Percentiles rank a stretch among this genome's conserved stretches.
Conservation (phyloP, 2,888 invertebrate species). For the Drosophila mimica region DNA sequence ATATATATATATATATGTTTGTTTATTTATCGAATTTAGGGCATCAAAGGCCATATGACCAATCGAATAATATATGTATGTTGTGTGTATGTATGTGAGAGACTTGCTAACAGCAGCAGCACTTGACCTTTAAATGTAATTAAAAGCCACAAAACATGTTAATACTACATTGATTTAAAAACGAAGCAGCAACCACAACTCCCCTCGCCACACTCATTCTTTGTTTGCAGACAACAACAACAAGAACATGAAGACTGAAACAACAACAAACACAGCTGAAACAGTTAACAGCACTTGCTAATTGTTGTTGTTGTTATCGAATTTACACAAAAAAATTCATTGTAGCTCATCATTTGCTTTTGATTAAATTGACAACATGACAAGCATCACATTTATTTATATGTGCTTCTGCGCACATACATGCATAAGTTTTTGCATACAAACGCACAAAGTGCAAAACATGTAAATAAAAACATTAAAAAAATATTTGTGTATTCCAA, state of each 20-base stretch:
- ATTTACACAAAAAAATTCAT: slow-evolving; percentile 55
- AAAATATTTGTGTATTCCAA: slow-evolving; percentile 52
- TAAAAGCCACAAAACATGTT: slow-evolving; percentile 70
- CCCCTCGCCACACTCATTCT: neutral
- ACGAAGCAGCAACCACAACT: slow-evolving; percentile 2
- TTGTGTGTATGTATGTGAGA: slow-evolving; percentile 34
- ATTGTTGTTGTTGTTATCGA: slow-evolving; percentile 62
- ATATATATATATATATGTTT: slow-evolving; percentile 11
- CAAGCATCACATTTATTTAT: slow-evolving; percentile 58
- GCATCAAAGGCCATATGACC: slow-evolving; percentile 79
- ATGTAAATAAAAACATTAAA: slow-evolving; percentile 75
- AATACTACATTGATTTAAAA: slow-evolving; percentile 44
- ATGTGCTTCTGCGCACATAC: slow-evolving; percentile 27
- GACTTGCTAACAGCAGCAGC: slow-evolving; percentile 62
- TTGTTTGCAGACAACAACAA: slow-evolving; percentile 16
- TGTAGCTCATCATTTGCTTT: slow-evolving; percentile 60
- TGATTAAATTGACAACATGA: slow-evolving; percentile 66
- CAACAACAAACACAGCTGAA: slow-evolving; percentile 15
- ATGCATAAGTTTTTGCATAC: slow-evolving; percentile 10
- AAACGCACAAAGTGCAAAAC: slow-evolving; percentile 25
- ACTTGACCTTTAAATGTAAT: slow-evolving; percentile 79
- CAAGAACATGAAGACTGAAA: neutral
- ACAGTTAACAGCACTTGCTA: slow-evolving; percentile 10
- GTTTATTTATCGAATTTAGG: slow-evolving; percentile 66
- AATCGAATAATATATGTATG: slow-evolving; percentile 61